Evolutionary conservation across 2,113 vertebrate genomes (phyloP).

Genomic region (Seriola aureovittata): DNA sequence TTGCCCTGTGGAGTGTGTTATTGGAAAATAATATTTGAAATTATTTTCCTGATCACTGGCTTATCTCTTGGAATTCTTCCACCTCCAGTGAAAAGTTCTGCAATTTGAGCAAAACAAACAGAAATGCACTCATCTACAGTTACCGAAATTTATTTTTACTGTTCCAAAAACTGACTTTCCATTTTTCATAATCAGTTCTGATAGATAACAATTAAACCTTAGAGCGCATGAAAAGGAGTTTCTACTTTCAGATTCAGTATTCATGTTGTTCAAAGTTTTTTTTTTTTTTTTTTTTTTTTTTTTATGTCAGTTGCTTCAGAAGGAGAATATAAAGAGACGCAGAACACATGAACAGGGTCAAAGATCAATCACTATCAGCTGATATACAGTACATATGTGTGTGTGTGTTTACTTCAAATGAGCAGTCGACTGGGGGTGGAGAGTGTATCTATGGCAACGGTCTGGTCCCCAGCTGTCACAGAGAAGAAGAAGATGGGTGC

Average conservation of each 20-base stretch:
- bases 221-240: conserved; percentile 75
- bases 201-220: conserved; percentile 84
- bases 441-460: conserved; percentile 82
- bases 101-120: conserved; percentile 84
- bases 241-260: conserved; percentile 48
- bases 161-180: conserved; percentile 84
- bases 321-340: background rate
- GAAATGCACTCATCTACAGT: conserved; percentile 78
- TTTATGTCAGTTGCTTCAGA: background rate
- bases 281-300: background rate
- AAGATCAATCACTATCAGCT: conserved; percentile 14
- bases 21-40: conserved; percentile 86
- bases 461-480: conserved; percentile 80
- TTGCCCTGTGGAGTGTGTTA: conserved; percentile 80
- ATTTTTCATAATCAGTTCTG: conserved; percentile 81
- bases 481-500: conserved; percentile 84
- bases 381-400: conserved; percentile 24
- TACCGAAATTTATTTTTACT: conserved; percentile 83
- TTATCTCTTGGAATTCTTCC: conserved; percentile 87
- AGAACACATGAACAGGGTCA: background rate
- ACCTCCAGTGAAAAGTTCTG: conserved; percentile 78
- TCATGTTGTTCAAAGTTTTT: conserved; percentile 41
- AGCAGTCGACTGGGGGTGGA: conserved; percentile 72
- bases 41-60: conserved; percentile 88
- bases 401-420: conserved; percentile 76